phyloP scores from a whole-genome alignment of 2,797 vertebrate species.

The Enteromius fasciolatus region DNA sequence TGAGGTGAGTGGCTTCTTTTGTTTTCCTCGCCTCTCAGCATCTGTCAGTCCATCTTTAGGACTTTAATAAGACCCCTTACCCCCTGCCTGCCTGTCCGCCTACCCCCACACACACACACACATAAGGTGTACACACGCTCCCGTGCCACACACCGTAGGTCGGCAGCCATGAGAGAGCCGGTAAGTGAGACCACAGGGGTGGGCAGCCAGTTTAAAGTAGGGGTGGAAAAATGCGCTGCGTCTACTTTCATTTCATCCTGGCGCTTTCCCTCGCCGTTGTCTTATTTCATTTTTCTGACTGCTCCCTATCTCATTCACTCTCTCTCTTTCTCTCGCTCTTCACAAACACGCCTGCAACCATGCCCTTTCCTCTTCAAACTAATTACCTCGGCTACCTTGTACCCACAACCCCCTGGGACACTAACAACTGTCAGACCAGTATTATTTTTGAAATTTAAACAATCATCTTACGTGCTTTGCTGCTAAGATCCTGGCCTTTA shows the following conservation, averaged over 20 bases:
- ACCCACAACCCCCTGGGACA: constrained; percentile 75
- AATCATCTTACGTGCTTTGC: constrained; percentile 84
- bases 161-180: constrained; percentile 18
- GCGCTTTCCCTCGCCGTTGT: constrained; percentile 24
- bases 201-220: constrained; percentile 50
- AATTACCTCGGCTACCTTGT: constrained; percentile 85
- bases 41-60: constrained; percentile 68
- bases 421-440: constrained; percentile 85
- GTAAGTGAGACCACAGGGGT: constrained; percentile 28
- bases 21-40: constrained; percentile 61
- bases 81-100: constrained; percentile 48
- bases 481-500: constrained; percentile 86
- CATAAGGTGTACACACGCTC: constrained; percentile 35
- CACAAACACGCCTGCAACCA: constrained; percentile 81
- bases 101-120: constrained; percentile 33
- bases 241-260: constrained; percentile 49
- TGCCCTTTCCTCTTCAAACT: constrained; percentile 87
- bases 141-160: constrained; percentile 8
- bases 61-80: constrained; percentile 64
- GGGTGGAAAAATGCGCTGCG: constrained; percentile 55
- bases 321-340: constrained; percentile 63
- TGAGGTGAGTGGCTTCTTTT: constrained; percentile 62
- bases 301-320: constrained; percentile 44
- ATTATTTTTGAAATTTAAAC: constrained; percentile 89
- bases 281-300: constrained; percentile 47